Base-by-base conservation (phyloP, 2,888 invertebrate genomes). In the Sialis lutaria region DNA sequence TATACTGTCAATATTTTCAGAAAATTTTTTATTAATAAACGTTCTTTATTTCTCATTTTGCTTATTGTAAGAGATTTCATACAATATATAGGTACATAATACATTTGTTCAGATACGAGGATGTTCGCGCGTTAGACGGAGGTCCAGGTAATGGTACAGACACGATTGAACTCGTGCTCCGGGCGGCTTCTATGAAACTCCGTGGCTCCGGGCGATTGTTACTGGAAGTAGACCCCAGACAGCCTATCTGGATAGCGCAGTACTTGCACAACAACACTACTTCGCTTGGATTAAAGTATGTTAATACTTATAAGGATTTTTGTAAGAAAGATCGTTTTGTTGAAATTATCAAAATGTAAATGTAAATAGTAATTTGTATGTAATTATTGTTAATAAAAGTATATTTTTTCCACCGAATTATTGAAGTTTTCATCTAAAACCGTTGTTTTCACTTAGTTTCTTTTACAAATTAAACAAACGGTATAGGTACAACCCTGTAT, bases 41-140 rank as follows among this genome's bases (percentile, higher is more conserved):
- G 22, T 22, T 13, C 40, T n/a, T 40, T 40, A 13, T 40, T 40
- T n/a, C 6, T 2, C 13, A 7, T 40, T 40, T 8, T n/a, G 40
- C n/a, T 7, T 13, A 40, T 40, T 22, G 22, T 22, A 4, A 22
- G 22, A 22, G 22, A 22, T 22, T 22, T 22, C 2, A 22, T 22
- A 22, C 22, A 22, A 22, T 22, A 22, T 22, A 4, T 22, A 22
- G 22, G 22, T 22, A 4, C 22, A 22, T 22, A 22, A n/a, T n/a
- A 40, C 13, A 39, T 43, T 42, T 42, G 52, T 55, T n/a, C 50
- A 80, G 79, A 40, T 80, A 73, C 60, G 81, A 82, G 61, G 79
- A 80, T 57, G 58, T 70, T 3, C 64, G 63, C 51, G 79, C 80
- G 2, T 59, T 81, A 46, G 72, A 79, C 59, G 81, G 80, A 8